Percentiles rank a stretch among this genome's conserved stretches.
These are phyloP conservation scores for Gymnosoma rotundatum DNA, from an alignment of 2,888 invertebrate genomes.

Conservation along the genomic window DNA sequence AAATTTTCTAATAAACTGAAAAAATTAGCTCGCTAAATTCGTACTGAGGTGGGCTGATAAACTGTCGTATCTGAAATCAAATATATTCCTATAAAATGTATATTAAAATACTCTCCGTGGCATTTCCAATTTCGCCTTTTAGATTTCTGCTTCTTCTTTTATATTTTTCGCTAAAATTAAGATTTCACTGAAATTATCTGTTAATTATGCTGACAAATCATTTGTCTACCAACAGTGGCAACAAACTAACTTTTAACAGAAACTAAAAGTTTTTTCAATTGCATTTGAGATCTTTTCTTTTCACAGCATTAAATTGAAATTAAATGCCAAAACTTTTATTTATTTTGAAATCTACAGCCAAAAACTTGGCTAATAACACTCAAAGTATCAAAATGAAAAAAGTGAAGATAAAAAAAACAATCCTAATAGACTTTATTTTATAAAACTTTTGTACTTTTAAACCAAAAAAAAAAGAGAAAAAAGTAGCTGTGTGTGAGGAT, in stretches of 20 bases:
- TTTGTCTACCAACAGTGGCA: conserved; percentile 44
- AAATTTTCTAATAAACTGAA: no score
- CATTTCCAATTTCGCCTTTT: neutral
- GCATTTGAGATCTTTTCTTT: neutral
- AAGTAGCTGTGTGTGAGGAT: conserved; percentile 49
- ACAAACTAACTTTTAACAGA: conserved; percentile 31
- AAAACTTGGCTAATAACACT: conserved; percentile 67
- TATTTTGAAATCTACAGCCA: conserved; percentile 62
- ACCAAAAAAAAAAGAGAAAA: conserved; percentile 17
- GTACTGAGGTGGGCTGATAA: no score
- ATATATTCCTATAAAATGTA: neutral
- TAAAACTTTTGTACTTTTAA: conserved; percentile 33
- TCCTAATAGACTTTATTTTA: conserved; percentile 36
- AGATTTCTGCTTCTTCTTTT: neutral
- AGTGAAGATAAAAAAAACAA: neutral
- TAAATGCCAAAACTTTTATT: conserved; percentile 70
- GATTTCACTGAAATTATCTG: conserved; percentile 62
- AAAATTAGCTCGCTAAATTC: no score
- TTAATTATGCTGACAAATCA: conserved; percentile 68
- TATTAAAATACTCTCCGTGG: no score
- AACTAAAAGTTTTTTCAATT: conserved; percentile 45
- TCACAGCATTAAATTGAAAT: conserved; percentile 67
- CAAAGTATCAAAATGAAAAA: conserved; percentile 42
- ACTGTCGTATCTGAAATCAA: neutral
- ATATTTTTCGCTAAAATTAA: conserved; percentile 30